phyloP scores from a whole-genome alignment of 2,888 invertebrate genomes.

The Calameuta idolon region DNA sequence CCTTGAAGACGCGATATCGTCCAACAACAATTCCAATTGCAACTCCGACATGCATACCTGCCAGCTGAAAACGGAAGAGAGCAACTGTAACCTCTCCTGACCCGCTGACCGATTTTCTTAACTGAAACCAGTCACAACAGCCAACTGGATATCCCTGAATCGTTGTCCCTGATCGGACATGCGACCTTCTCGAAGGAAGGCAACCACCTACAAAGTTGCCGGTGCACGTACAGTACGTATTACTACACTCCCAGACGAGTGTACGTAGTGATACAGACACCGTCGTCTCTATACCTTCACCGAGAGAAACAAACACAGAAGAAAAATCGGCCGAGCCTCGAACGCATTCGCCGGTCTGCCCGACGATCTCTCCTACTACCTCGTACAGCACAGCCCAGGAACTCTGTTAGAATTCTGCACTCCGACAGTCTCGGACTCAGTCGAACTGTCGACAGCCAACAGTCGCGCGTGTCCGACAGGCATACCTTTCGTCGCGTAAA shows the following conservation, averaged over 20 bases:
- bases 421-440: not conserved
- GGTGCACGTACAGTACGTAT: slow-evolving; percentile 14
- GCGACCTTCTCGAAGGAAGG: slow-evolving; percentile 26
- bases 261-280: not conserved
- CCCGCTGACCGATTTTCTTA: slow-evolving; percentile 54
- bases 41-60: not conserved
- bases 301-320: slow-evolving; percentile 18
- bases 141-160: slow-evolving; percentile 34
- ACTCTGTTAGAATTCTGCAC: slow-evolving; percentile 1
- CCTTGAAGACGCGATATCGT: not conserved
- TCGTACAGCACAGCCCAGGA: not conserved
- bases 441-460: not conserved
- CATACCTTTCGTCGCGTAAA: not conserved
- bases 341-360: slow-evolving; percentile 1
- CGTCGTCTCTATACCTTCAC: slow-evolving; percentile 5
- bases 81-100: slow-evolving; percentile 30
- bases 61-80: not conserved
- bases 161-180: slow-evolving; percentile 24
- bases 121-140: slow-evolving; percentile 13
- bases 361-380: slow-evolving; percentile 5
- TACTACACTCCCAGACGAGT: not conserved
- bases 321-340: slow-evolving; percentile 14
- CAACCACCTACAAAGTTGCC: slow-evolving; percentile 20
- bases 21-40: not conserved
- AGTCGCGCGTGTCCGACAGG: not conserved